Percentiles rank a stretch among this genome's conserved stretches.
Conservation (phyloP, 53 echinoderm and acorn worm species). For the Stichopus horrens region DNA sequence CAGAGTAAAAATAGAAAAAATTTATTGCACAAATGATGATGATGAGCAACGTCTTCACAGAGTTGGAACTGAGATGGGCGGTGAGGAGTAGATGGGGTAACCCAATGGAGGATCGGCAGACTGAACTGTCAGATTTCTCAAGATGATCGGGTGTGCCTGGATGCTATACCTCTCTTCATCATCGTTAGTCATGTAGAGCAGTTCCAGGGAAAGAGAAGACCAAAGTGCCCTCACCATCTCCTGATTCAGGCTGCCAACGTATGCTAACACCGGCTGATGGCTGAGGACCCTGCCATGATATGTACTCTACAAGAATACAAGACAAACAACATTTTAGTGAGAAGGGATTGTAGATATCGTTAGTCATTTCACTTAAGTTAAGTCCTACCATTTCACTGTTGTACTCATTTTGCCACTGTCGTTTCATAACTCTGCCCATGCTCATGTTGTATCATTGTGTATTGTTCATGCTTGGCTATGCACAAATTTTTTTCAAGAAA, state of each 20-base stretch:
- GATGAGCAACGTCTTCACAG: neutral
- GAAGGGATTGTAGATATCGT: no score
- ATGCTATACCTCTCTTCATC: conserved; percentile 98
- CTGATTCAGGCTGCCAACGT: conserved; percentile 82
- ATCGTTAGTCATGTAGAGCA: conserved; percentile 97
- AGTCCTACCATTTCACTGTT: no score
- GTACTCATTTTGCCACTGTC: no score
- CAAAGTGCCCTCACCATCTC: conserved; percentile 89
- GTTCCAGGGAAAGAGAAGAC: conserved; percentile 82
- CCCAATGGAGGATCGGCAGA: conserved; percentile 96
- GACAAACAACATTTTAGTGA: no score
- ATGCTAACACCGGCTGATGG: conserved; percentile 77
- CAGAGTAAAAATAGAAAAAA: neutral
- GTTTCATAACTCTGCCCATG: no score
- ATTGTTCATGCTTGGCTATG: no score
- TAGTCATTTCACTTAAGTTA: no score
- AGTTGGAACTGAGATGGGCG: conserved; percentile 69
- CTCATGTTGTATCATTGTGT: no score
- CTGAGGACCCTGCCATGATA: conserved; percentile 82
- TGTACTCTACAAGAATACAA: conserved; percentile 42
- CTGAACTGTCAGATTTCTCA: conserved; percentile 89
- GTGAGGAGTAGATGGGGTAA: conserved; percentile 90
- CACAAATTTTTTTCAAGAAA: no score
- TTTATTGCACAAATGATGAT: neutral
- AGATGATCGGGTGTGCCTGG: conserved; percentile 83